phyloP scores from a whole-genome alignment of 2,797 vertebrate species.

The Phoebastria nigripes region DNA sequence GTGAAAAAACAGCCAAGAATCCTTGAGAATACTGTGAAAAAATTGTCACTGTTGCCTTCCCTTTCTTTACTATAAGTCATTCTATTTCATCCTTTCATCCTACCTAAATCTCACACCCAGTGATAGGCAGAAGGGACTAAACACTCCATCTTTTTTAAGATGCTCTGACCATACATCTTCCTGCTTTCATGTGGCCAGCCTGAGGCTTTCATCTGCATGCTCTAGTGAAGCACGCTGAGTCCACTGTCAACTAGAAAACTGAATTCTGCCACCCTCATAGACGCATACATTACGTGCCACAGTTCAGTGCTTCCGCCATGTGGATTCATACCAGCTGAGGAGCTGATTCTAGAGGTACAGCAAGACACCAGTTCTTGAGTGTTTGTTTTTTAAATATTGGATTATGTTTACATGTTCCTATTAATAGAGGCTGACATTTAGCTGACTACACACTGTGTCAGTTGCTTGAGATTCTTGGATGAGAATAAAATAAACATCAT shows the following conservation, averaged over 20 bases:
- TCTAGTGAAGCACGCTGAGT: not conserved
- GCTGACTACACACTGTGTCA: constrained; percentile 17
- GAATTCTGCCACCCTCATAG: not conserved
- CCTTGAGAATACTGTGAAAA: not conserved
- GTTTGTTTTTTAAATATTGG: constrained; percentile 53
- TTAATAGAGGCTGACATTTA: constrained; percentile 41
- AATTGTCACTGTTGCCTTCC: not conserved
- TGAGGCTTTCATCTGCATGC: not conserved
- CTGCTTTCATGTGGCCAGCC: not conserved
- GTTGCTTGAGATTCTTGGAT: constrained; percentile 4
- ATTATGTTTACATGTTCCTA: constrained; percentile 43
- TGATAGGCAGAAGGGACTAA: not conserved
- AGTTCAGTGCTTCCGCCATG: not conserved
- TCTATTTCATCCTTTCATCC: not conserved
- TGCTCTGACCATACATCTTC: not conserved
- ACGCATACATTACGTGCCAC: not conserved
- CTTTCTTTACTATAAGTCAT: not conserved
- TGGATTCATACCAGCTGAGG: not conserved
- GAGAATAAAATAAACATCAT: constrained; percentile 33
- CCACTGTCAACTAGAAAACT: not conserved
- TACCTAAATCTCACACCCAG: not conserved
- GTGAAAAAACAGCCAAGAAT: not conserved
- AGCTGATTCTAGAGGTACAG: not conserved
- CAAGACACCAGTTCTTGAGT: not conserved
- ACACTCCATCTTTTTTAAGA: not conserved